These are phyloP conservation scores for Lasioglossum baleicum DNA, from an alignment of 1,140 invertebrate genomes.

Conservation along the genomic window DNA sequence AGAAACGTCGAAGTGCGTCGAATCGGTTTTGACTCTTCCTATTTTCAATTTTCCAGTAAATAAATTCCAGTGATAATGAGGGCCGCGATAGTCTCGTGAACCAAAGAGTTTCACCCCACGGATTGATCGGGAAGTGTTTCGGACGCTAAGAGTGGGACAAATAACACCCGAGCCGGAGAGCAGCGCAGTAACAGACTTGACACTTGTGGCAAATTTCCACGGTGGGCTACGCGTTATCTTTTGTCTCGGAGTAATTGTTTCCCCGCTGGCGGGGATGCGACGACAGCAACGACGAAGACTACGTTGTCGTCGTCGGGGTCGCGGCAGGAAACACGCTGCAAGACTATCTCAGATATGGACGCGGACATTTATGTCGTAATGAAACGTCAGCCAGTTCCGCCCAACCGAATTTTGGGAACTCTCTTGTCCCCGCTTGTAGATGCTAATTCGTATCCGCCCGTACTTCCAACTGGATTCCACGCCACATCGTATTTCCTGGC, in stretches of 20 bases:
- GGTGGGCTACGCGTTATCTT: constrained; percentile 64
- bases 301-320: constrained; percentile 3
- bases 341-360: constrained; percentile 41
- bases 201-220: constrained; percentile 74
- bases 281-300: constrained; percentile 18
- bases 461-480: constrained; percentile 35
- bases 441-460: constrained; percentile 47
- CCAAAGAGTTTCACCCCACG: constrained; percentile 11
- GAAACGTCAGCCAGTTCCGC: constrained; percentile 48
- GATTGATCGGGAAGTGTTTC: constrained; percentile 3
- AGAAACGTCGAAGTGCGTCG: background rate
- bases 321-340: constrained; percentile 28
- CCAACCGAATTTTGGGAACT: constrained; percentile 42
- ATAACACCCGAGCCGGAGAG: constrained; percentile 13
- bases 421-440: constrained; percentile 33
- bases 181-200: constrained; percentile 46
- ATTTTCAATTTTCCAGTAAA: constrained; percentile 8
- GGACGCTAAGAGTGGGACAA: constrained; percentile 9
- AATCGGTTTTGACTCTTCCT: background rate
- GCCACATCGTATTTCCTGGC: constrained; percentile 10
- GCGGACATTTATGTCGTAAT: constrained; percentile 57
- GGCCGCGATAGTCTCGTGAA: background rate
- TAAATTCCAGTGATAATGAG: constrained; percentile 17
- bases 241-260: constrained; percentile 73
- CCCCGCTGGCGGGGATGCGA: constrained; percentile 42